Evolutionary conservation across 2,113 vertebrate species (phyloP), one percentile per base, ranked within the genome.

Genomic region (Brachirus orientalis): DNA sequence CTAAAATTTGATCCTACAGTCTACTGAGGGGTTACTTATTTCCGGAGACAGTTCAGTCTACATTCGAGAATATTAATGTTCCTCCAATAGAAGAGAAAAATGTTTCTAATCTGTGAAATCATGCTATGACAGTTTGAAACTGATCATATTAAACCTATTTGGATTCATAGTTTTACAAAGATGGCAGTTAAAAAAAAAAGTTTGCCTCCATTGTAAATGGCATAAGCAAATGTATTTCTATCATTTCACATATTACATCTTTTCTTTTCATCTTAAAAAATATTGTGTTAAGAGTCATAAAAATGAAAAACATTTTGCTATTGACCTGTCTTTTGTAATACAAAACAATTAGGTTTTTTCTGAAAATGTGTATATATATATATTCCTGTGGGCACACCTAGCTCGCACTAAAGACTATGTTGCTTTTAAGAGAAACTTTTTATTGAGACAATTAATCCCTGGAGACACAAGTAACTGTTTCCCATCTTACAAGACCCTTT

Each of bases 401-500:
- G n/a, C 50, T 40, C 55, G 43, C 18, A 44, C 17, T 40, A 41
- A 63, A 67, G 68, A 62, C 18, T 1, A 19, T 72, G 20, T 3
- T 47, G 17, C 53, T 69, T n/a, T 40, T 48, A 62, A 82, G 33
- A 68, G 22, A 73, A 58, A 75, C 35, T 38, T 77, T 82, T 75
- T 73, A 82, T 84, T 68, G 64, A 85, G 63, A 54, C 77, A 85
- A 86, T 88, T 88, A 86, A 83, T 83, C 80, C 52, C 72, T n/a
- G 4, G 62, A 87, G 74, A 84, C 74, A 80, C 83, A 79, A 81
- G 71, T 63, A 80, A 80, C 61, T 37, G 38, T 52, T 77, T 90
- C 57, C 55, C 59, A 64, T 72, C 72, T 67, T 69, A 52, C 40
- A 20, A 38, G 69, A 85, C 73, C 80, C 69, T 50, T 80, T 55